Evolutionary conservation across 2,888 invertebrate species (phyloP), one percentile per base, ranked within the genome.

Genomic region (Ceratothoa steindachneri): DNA sequence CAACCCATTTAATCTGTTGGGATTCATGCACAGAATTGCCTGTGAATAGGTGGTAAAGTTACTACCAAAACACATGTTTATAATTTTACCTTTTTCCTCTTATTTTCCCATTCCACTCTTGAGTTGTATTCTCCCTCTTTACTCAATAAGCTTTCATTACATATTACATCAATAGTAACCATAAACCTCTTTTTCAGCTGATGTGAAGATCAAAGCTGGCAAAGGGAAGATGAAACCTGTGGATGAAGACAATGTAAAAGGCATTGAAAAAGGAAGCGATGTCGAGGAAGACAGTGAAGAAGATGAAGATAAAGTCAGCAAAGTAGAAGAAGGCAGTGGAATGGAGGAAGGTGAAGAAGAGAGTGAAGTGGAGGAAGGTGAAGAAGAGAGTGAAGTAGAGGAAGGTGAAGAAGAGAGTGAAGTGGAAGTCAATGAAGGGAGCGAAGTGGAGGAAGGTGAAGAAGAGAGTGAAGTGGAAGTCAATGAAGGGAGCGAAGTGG

Each of bases 401-500:
- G 76, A 77, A 68, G 70, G 69, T 29, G 74, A 74, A 67, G 69
- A 53, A 67, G 80, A 79, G 27, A 55, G 71, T 53, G 77, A 74
- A 41, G 70, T 75, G 24, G 83, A 82, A 4, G 89, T 77, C 24
- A 81, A 81, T 41, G 80, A 88, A 83, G 89, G 89, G 80, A 90
- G 90, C 83, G 88, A 88, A 82, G 84, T 89, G 3, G 77, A 71
- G 9, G 76, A 77, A 68, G 70, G 69, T 29, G 74, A 74, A 67
- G 69, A 53, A 67, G 80, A 79, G 27, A 55, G 71, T 53, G 77
- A 74, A 41, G 70, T 75, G 24, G 83, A 82, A 4, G 89, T 77
- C 24, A 81, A 81, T 41, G 80, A 88, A 83, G 89, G 89, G 80
- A 90, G 90, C 83, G 88, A 88, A 82, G 84, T 89, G 3, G 77